Base-by-base conservation (phyloP, 2,797 vertebrate species). In the Alouatta caraya region DNA sequence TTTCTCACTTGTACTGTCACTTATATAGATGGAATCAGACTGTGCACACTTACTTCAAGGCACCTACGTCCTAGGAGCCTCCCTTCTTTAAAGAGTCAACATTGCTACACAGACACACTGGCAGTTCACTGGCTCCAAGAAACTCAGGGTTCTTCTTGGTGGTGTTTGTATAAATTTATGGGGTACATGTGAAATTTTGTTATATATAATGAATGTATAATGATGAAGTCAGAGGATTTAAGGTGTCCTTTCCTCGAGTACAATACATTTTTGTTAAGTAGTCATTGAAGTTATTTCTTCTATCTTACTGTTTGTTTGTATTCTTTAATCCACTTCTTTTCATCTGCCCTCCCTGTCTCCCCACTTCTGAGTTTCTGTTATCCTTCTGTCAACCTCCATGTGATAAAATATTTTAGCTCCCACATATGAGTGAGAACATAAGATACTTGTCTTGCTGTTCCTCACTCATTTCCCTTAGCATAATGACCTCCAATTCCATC, bases 111-210 rank as follows among this genome's bases (percentile, higher is more conserved):
- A 85, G 67, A 86, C 59, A 90, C 15, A n/a, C 19, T 76, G 61
- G 92, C 59, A 46, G 17, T 55, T 94, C 42, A 42, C 14, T 48
- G 90, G 78, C 39, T 90, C 90, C 64, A 91, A 96, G 90, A 75
- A 88, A 79, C 48, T 52, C 46, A 17, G 75, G 28, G 28, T 28
- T 92, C 92, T 87, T 30, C 21, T 5, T 72, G n/a, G n/a, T 72
- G n/a, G 9, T 72, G 19, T 72, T 72, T 72, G n/a, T 39, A 21
- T 39, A 72, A 39, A 72, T 72, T 21, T 39, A 72, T 72, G n/a
- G 10, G 67, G 67, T 72, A 72, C 10, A 39, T 39, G 67, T 72
- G 4, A 72, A 72, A 39, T 72, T 22, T 37, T 72, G 67, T 39
- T 22, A 22, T 37, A 72, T 22, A 5, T 72, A 72, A 72, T 37